Evolutionary conservation across 2,888 invertebrate species (phyloP).

Genomic region (Dascillus cervinus): DNA sequence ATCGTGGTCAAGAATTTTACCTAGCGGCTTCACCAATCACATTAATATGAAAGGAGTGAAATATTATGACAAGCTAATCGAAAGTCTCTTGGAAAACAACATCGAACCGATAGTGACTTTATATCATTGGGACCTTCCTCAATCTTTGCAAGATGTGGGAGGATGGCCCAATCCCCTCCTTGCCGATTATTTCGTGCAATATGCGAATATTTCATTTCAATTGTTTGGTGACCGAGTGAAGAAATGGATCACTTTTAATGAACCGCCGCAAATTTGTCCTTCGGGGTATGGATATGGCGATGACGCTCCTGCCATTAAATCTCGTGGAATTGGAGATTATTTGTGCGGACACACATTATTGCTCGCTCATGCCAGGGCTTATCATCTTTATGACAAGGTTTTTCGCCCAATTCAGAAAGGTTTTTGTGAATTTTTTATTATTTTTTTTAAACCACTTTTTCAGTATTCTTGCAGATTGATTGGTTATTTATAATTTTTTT

Average conservation of each 20-base stretch:
- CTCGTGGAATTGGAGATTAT: slow-evolving; percentile 53
- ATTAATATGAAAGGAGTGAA: slow-evolving; percentile 53
- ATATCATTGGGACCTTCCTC: slow-evolving; percentile 61
- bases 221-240: slow-evolving; percentile 37
- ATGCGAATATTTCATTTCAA: slow-evolving; percentile 46
- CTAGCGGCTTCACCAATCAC: slow-evolving; percentile 48
- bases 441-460: neutral
- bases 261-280: slow-evolving; percentile 35
- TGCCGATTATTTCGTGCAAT: slow-evolving; percentile 53
- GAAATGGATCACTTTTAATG: slow-evolving; percentile 51
- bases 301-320: slow-evolving; percentile 44
- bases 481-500: too few relatives aligned
- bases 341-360: slow-evolving; percentile 56
- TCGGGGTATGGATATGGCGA: slow-evolving; percentile 32
- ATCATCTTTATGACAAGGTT: slow-evolving; percentile 48
- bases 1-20: slow-evolving; percentile 59
- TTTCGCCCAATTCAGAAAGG: slow-evolving; percentile 37
- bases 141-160: slow-evolving; percentile 50
- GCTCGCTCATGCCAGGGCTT: slow-evolving; percentile 57
- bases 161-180: slow-evolving; percentile 53
- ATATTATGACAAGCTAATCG: slow-evolving; percentile 55
- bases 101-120: slow-evolving; percentile 54
- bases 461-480: neutral
- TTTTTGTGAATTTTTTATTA: too few relatives aligned
- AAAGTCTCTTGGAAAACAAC: slow-evolving; percentile 45